Evolutionary conservation across 2,888 invertebrate genomes (phyloP), one percentile per base, ranked within the genome.

Genomic region (Eucriotettix oculatus): DNA sequence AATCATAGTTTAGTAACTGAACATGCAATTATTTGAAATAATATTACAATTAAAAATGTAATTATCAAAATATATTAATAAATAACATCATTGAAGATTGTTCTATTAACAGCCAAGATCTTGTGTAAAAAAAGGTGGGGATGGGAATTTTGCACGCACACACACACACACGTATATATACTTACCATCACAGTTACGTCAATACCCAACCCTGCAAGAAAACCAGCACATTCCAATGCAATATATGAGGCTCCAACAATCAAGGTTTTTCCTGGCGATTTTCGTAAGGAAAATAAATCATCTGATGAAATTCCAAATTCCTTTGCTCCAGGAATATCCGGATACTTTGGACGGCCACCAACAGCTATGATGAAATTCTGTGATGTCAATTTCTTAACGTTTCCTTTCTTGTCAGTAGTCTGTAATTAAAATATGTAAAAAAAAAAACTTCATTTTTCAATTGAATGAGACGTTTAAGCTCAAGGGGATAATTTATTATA

Each of bases 221-320:
- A 81, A 11, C 80, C 80, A 17, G 79, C 80, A 67, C 78, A 79
- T 67, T 81, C 81, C 56, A 81, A 69, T 16, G 79, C 75, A 44
- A 81, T 76, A 68, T 79, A 82, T 3, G 79, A 79, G 1, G 80
- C 82, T 17, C 82, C 82, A 7, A 83, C 72, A 41, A 78, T 71
- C 52, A 82, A 5, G 12, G 80, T 80, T 66, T 77, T 78, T 1
- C 79, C 79, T 10, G 79, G 79, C 58, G 69, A 65, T 56, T 76
- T 68, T 1, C 70, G 68, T 56, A 81, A 67, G 1, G 76, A 74
- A 69, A 81, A 81, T 10, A 81, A 65, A 67, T 81, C 81, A 68
- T 81, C 81, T 56, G 79, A 79, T 10, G 78, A 76, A 58, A 81
- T 78, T 59, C 75, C 71, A 65, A 69, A 72, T 65, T 79, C 77